Evolutionary conservation across 2,797 vertebrate genomes (phyloP), one percentile per base, ranked within the genome.

Genomic region (Gambusia yucatana): DNA sequence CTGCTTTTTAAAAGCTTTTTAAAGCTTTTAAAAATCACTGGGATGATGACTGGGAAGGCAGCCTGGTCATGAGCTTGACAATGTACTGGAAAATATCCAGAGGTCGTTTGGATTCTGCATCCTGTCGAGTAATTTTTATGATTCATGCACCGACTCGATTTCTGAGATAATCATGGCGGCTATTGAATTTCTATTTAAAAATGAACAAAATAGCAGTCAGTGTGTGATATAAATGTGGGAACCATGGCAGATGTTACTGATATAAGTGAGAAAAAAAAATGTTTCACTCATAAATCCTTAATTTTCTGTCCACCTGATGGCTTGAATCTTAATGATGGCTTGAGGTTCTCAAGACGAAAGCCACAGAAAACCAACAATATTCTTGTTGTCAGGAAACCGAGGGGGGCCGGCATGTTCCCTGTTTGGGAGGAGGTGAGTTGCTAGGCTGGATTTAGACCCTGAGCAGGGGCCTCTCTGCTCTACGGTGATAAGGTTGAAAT

Each of bases 371-470:
- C n/a, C 71, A 67, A 71, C 81, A 72, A 6, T 63, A 70, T 78
- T 41, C 11, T 36, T 76, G 84, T 87, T 69, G 75, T 86, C 28
- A 73, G 79, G 90, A 87, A 83, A 77, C 77, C 59, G 79, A 61
- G 72, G 78, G 73, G 84, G 61, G 28, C 65, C 52, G 50, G 43
- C 73, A 46, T 44, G 76, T 48, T 85, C 39, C 14, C 75, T 72
- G 63, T 25, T 48, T 73, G 81, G 77, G 81, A 88, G 85, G 88
- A 83, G 79, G 72, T 94, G 91, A 90, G 92, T 90, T 90, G 91
- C 93, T 88, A 90, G 78, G 92, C 92, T 94, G 86, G 84, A 95
- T 95, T 95, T 95, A 94, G 93, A 88, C 77, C 81, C 84, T 86
- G 85, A 87, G 88, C 82, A 72, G 88, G 88, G 75, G 73, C 84